phyloP scores from a whole-genome alignment of 1,140 invertebrate genomes.

The Drosophila pseudoobscura region DNA sequence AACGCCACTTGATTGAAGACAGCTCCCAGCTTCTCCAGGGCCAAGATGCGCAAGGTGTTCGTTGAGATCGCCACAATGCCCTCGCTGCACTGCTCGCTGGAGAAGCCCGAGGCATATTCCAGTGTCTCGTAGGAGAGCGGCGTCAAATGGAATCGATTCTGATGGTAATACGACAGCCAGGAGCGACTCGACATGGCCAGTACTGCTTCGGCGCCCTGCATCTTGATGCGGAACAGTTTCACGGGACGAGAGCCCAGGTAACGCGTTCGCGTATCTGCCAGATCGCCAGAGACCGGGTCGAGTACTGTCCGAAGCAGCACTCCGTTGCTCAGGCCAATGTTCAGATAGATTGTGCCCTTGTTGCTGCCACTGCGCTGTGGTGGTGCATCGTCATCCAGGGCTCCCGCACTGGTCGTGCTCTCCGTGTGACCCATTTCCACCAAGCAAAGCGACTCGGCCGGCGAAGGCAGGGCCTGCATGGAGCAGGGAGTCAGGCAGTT shows the following conservation, averaged over 20 bases:
- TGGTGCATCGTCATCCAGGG: slow-evolving; percentile 83
- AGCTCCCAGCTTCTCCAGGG: slow-evolving; percentile 98
- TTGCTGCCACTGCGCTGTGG: slow-evolving; percentile 77
- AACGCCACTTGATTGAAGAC: slow-evolving; percentile 98
- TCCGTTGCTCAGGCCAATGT: slow-evolving; percentile 99
- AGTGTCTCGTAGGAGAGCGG: slow-evolving; percentile 98
- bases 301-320: slow-evolving; percentile 97
- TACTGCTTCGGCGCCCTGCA: slow-evolving; percentile 98
- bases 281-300: slow-evolving; percentile 97
- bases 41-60: slow-evolving; percentile 98
- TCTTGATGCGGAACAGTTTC: slow-evolving; percentile 96
- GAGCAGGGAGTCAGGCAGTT: slow-evolving; percentile 96
- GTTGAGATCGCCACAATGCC: slow-evolving; percentile 99
- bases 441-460: slow-evolving; percentile 98
- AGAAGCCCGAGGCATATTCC: slow-evolving; percentile 97
- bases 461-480: slow-evolving; percentile 98
- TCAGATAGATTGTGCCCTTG: slow-evolving; percentile 94
- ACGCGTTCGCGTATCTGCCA: slow-evolving; percentile 97
- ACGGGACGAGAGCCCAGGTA: slow-evolving; percentile 98
- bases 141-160: slow-evolving; percentile 97
- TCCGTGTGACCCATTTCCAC: slow-evolving; percentile 92
- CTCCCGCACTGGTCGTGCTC: slow-evolving; percentile 78
- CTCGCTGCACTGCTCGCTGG: slow-evolving; percentile 97
- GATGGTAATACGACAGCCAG: slow-evolving; percentile 99
- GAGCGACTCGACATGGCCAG: slow-evolving; percentile 98